Evolutionary conservation across 2,888 invertebrate species (phyloP), one percentile per base, ranked within the genome.

Genomic region (Mythimna vitellina): DNA sequence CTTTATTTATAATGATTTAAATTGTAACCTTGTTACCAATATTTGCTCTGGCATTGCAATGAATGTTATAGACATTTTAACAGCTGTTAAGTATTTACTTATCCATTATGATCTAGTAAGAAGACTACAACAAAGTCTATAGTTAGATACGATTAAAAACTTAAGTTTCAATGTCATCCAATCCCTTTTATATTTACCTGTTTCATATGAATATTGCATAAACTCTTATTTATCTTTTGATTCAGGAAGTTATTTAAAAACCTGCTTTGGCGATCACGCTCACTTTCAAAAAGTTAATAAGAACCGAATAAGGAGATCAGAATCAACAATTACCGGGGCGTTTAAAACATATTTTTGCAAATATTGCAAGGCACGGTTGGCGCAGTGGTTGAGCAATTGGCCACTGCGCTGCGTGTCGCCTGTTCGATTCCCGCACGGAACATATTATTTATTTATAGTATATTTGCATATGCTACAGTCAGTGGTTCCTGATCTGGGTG

Each of bases 91-190:
- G 9, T n/a, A 35, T 17, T 46, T 35, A 60, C 42, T 17, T 22
- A 35, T 35, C 14, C 46, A 35, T 10, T 25, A 53, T 25, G 17
- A 62, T 54, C 10, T 73, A n/a, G 42, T 25, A 51, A 46, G 10
- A n/a, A 10, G 4, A 57, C 38, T 57, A 42, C 53, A 20, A 20
- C 25, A 12, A 53, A 22, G 10, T 60, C 7, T 38, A 53, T 35
- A 51, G 57, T 70, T 35, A 42, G 4, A 42, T 42, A 53, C 8
- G 25, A 58, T 58, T 29, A 42, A 57, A 42, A 46, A 42, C n/a
- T 29, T 3, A 64, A 65, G 10, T 70, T 69, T 70, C 80, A 82
- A 76, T 71, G 82, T 51, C 69, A 71, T 29, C 58, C 76, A 76
- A 67, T 81, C 64, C 69, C 80, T 82, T 82, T 65, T 49, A 0